A percentile compares a stretch with the other conserved stretches of the same genome.
phyloP scores from a whole-genome alignment of 2,888 invertebrate genomes.

The Orchesella flavescens region DNA sequence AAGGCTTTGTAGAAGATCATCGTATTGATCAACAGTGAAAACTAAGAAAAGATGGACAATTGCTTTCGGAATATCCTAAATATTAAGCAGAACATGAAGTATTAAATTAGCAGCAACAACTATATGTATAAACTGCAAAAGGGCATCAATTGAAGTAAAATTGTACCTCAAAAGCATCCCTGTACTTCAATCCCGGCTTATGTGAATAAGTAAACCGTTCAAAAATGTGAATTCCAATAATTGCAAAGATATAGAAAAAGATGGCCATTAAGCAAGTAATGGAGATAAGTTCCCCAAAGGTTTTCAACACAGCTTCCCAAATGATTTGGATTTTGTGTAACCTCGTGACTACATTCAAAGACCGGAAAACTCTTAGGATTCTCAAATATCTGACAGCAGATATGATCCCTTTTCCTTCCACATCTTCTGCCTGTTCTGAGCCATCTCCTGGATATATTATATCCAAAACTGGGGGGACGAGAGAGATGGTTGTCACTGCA shows the following conservation, averaged over 20 bases:
- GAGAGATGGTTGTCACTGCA: slow-evolving; percentile 19
- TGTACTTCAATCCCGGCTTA: slow-evolving; percentile 42
- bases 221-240: slow-evolving; percentile 66
- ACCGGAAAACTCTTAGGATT: slow-evolving; percentile 68
- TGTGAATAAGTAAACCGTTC: slow-evolving; percentile 64
- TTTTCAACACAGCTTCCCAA: slow-evolving; percentile 68
- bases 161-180: slow-evolving; percentile 61
- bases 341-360: slow-evolving; percentile 69
- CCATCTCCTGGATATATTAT: slow-evolving; percentile 49
- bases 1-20: slow-evolving; percentile 57
- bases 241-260: slow-evolving; percentile 71
- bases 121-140: too few species aligned
- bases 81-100: not conserved
- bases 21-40: slow-evolving; percentile 70
- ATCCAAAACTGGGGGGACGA: slow-evolving; percentile 65
- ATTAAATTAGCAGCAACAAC: not conserved
- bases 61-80: slow-evolving; percentile 61
- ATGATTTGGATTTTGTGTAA: slow-evolving; percentile 69
- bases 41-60: slow-evolving; percentile 68
- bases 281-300: slow-evolving; percentile 67
- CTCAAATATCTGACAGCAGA: slow-evolving; percentile 65
- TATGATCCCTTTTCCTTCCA: slow-evolving; percentile 24
- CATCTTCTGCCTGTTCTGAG: slow-evolving; percentile 51
- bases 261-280: slow-evolving; percentile 68
- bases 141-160: too few species aligned